Conservation (phyloP, 2,888 invertebrate species). For the Noctua fimbriata region DNA sequence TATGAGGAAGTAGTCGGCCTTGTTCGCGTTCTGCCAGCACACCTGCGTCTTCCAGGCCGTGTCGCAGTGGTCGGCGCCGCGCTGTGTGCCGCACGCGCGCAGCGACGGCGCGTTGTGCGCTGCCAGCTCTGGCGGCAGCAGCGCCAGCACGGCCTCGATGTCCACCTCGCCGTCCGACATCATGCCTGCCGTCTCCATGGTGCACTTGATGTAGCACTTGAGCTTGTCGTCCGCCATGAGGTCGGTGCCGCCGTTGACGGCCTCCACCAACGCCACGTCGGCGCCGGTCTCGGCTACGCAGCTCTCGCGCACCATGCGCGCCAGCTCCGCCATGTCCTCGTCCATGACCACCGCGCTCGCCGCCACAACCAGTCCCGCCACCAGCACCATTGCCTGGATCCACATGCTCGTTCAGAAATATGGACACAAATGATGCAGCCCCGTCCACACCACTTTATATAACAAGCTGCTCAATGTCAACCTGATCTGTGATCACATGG, state of each 20-base stretch:
- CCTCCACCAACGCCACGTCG: slow-evolving; percentile 76
- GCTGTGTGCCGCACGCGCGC: slow-evolving; percentile 79
- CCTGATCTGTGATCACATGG: slow-evolving; percentile 58
- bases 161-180: slow-evolving; percentile 82
- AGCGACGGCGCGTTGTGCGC: slow-evolving; percentile 73
- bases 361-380: slow-evolving; percentile 36
- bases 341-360: slow-evolving; percentile 71
- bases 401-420: slow-evolving; percentile 19
- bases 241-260: slow-evolving; percentile 80
- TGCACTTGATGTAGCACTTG: slow-evolving; percentile 86
- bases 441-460: slow-evolving; percentile 63
- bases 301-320: slow-evolving; percentile 81
- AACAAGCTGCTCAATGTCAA: slow-evolving; percentile 69
- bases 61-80: slow-evolving; percentile 84
- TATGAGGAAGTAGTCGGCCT: slow-evolving; percentile 81
- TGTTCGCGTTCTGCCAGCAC: slow-evolving; percentile 85
- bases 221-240: slow-evolving; percentile 78
- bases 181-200: slow-evolving; percentile 88
- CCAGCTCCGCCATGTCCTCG: slow-evolving; percentile 85
- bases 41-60: slow-evolving; percentile 83
- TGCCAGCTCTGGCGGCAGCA: slow-evolving; percentile 80
- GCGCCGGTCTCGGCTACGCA: slow-evolving; percentile 83
- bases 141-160: slow-evolving; percentile 82
- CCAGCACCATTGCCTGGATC: slow-evolving; percentile 29
- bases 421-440: slow-evolving; percentile 27